Conservation (phyloP, 2,113 vertebrate species). For the Oceanites oceanicus region DNA sequence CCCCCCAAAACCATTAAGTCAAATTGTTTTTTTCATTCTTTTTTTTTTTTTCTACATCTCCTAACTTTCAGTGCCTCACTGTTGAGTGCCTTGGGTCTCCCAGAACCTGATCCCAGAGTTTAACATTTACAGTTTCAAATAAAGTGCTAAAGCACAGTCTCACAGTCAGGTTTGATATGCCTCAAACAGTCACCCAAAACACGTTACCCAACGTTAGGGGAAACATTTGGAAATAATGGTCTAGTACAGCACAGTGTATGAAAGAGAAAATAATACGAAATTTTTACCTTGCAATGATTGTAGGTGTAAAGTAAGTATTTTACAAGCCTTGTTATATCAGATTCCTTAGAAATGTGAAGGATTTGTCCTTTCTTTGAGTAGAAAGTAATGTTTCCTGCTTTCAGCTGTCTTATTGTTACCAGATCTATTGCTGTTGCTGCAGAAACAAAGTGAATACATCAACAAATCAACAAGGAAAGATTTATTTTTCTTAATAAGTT, state of each 20-base stretch:
- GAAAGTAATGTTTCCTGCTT: not conserved
- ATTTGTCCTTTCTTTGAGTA: not conserved
- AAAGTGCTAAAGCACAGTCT: not conserved
- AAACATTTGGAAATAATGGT: not conserved
- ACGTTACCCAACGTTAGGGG: accelerated
- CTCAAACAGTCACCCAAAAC: not conserved
- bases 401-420: not conserved
- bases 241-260: not conserved
- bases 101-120: not conserved
- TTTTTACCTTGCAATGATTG: not conserved
- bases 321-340: not conserved
- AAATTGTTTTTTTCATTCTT: not conserved
- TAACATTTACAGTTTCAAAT: not conserved
- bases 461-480: constrained; percentile 1
- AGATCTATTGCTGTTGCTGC: not conserved
- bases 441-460: constrained; percentile 17
- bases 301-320: not conserved
- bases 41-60: not conserved
- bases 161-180: not conserved
- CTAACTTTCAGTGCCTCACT: not conserved
- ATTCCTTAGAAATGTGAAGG: not conserved
- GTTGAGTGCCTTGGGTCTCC: not conserved
- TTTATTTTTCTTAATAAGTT: not conserved
- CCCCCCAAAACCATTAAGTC: not conserved
- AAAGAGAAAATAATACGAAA: not conserved